phyloP scores from a whole-genome alignment of 2,113 vertebrate species.

The Zonotrichia leucophrys region DNA sequence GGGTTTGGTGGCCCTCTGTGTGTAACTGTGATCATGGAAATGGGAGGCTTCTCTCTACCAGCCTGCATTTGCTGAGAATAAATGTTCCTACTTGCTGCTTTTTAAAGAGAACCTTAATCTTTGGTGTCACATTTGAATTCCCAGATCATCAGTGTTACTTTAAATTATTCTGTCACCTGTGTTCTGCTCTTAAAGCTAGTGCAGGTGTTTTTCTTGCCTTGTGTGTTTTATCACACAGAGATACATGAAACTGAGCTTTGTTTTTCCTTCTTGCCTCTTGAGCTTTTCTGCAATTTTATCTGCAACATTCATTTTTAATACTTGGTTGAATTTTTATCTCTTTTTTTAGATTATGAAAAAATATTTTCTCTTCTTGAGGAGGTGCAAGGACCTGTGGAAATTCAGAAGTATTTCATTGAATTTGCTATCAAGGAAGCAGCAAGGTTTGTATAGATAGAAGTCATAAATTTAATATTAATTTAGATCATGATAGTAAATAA shows the following conservation, averaged over 20 bases:
- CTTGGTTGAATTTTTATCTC: neutral
- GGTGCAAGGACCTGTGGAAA: constrained; percentile 86
- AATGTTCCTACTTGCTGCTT: neutral
- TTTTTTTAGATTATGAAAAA: constrained; percentile 85
- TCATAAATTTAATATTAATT: neutral
- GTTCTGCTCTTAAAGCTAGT: neutral
- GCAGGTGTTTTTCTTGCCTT: neutral
- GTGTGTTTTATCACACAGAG: rapidly evolving
- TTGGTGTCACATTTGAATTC: neutral
- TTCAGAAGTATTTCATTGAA: constrained; percentile 93
- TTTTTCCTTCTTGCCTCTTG: neutral
- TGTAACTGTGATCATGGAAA: neutral
- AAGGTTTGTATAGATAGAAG: constrained; percentile 76
- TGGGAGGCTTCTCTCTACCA: neutral
- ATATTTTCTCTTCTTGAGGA: constrained; percentile 91
- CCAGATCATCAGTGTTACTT: neutral
- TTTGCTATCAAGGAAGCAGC: constrained; percentile 95
- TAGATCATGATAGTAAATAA: neutral
- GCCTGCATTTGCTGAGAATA: neutral
- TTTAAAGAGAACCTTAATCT: neutral
- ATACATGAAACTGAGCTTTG: neutral
- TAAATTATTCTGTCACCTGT: neutral
- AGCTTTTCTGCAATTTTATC: neutral
- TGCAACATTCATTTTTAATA: neutral
- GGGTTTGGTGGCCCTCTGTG: neutral